Evolutionary conservation across 1,140 invertebrate genomes (phyloP), one percentile per base, ranked within the genome.

Genomic region (Nixonia krombeini): DNA sequence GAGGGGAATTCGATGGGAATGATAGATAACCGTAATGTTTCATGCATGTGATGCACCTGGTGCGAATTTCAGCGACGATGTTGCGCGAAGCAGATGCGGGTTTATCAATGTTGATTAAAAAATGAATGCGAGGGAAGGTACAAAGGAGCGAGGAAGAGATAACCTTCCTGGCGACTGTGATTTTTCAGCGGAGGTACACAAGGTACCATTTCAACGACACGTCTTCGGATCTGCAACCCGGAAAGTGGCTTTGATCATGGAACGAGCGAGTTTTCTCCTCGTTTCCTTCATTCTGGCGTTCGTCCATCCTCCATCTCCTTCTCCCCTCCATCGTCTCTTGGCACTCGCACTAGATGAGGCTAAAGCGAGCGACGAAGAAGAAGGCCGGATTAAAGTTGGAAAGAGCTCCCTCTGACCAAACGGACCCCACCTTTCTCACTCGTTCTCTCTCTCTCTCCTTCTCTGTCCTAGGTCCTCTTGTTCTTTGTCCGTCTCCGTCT

Each of bases 301-400:
- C 13, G n/a, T n/a, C n/a, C n/a, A n/a, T n/a, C n/a, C 21, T 21
- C 21, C 21, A 21, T 21, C 21, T 6, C 6, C 21, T 3, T 21
- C 21, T 21, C 6, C 21, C 21, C 6, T 21, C 21, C n/a, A n/a
- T n/a, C n/a, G n/a, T n/a, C n/a, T n/a, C n/a, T n/a, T 21, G 21
- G 21, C 6, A 3, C 21, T 21, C 6, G 6, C 21, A 21, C 21
- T 21, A 21, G 21, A 21, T 6, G 21, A 21, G 21, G 21, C 21
- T 21, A 37, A 23, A 31, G 10, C 10, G 13, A n/a, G 25, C 2
- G 46, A 49, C 29, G 17, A 38, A 23, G 37, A 40, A 29, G 31
- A 16, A 33, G 37, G 50, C 50, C 21, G 23, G 40, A 64, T 64
- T 47, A 46, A 58, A 55, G 58, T 50, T 58, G 53, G 50, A 63